A percentile compares a stretch with the other conserved stretches of the same genome.
Conservation (phyloP, 2,797 vertebrate genomes). For the Ctenosaura bakeri region DNA sequence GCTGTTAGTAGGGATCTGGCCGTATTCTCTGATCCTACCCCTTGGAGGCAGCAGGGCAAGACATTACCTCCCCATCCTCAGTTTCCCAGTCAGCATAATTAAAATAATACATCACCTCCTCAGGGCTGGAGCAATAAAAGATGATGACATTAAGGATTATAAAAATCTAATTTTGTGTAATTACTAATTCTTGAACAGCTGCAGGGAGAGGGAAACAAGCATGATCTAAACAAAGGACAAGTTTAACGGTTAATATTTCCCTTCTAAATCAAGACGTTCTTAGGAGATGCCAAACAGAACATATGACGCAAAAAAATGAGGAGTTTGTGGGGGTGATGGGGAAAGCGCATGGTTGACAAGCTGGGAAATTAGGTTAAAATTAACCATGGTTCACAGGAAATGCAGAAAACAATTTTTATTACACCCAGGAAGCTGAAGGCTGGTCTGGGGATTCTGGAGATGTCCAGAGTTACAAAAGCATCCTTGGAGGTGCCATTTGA, state of each 20-base stretch:
- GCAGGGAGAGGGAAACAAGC: not conserved
- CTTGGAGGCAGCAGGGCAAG: not conserved
- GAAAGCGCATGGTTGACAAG: not conserved
- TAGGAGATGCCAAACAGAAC: not conserved
- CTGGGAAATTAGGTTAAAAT: constrained; percentile 5
- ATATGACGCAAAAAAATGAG: not conserved
- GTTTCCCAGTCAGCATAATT: not conserved
- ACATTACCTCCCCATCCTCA: not conserved
- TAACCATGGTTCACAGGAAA: constrained; percentile 20
- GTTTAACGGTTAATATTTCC: not conserved
- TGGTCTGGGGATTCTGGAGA: too few relatives aligned
- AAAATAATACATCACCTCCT: not conserved
- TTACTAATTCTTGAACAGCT: not conserved
- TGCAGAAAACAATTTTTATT: constrained; percentile 56
- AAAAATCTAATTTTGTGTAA: not conserved
- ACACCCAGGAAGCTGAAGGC: not conserved
- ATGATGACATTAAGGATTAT: not conserved
- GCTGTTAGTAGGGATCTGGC: not conserved
- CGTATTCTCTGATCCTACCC: too few relatives aligned
- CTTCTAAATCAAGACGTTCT: not conserved
- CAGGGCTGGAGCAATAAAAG: not conserved
- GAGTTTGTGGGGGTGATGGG: not conserved
- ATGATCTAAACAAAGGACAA: not conserved
- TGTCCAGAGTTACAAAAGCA: not conserved
- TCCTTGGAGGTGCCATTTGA: not conserved